Percentiles rank a stretch among this genome's conserved stretches.
These are phyloP conservation scores for Stomorhina lunata DNA, from an alignment of 2,888 invertebrate species.

Conservation along the genomic window DNA sequence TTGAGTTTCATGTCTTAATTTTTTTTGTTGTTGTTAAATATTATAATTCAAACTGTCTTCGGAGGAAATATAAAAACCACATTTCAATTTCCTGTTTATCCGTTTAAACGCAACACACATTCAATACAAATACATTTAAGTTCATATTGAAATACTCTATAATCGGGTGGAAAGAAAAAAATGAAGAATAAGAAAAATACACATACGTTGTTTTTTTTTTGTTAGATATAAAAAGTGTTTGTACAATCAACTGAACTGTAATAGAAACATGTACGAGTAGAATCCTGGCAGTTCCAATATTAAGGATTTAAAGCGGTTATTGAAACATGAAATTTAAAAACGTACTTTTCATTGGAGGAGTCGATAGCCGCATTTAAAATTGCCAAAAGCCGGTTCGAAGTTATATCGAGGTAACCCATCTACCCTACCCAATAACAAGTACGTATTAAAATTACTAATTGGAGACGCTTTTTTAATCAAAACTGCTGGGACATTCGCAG, in stretches of 20 bases:
- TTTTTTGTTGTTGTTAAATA: constrained; percentile 38
- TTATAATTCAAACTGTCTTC: constrained; percentile 67
- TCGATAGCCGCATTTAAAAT: too few species aligned
- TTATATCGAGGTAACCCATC: too few species aligned
- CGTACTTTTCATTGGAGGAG: too few species aligned
- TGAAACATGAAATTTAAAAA: too few species aligned
- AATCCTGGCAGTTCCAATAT: too few species aligned
- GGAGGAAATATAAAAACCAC: constrained; percentile 66
- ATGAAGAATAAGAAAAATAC: constrained; percentile 27
- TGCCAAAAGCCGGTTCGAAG: too few species aligned
- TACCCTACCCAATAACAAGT: not conserved
- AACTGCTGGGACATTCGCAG: not conserved
- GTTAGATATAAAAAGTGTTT: constrained; percentile 12
- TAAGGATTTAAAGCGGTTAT: too few species aligned
- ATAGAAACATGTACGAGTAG: too few species aligned
- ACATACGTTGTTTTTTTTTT: constrained; percentile 1
- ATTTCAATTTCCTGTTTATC: constrained; percentile 68
- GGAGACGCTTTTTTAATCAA: not conserved
- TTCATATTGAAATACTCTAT: constrained; percentile 1
- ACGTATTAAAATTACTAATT: not conserved
- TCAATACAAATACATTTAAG: constrained; percentile 26
- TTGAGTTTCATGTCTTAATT: not conserved
- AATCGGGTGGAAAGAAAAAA: constrained; percentile 11
- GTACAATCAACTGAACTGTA: constrained; percentile 36
- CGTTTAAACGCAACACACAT: constrained; percentile 48